Conservation (phyloP, 2,113 vertebrate species). For the Scatophagus argus region DNA sequence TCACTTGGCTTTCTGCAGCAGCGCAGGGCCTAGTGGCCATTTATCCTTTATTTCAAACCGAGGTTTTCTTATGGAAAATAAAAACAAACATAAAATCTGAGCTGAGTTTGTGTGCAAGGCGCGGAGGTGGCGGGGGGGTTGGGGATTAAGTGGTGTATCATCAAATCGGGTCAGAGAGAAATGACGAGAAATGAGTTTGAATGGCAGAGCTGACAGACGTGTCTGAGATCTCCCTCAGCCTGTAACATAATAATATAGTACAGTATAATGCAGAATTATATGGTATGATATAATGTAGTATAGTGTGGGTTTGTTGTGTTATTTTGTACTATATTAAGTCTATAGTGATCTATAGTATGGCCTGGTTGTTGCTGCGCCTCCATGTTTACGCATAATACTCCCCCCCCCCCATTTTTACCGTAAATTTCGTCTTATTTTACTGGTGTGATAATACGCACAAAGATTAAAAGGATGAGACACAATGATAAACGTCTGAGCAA, state of each 20-base stretch:
- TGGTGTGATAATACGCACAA: background rate
- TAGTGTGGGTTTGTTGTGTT: background rate
- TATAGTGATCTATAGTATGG: background rate
- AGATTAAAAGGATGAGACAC: too few relatives aligned
- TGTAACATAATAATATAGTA: background rate
- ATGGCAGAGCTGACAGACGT: constrained; percentile 14
- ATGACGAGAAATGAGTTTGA: constrained; percentile 45
- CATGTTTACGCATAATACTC: background rate
- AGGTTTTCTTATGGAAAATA: background rate
- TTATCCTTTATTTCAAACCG: background rate
- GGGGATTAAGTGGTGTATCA: constrained; percentile 51
- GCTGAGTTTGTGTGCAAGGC: constrained; percentile 21
- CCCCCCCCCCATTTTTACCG: background rate
- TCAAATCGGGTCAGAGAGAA: constrained; percentile 70
- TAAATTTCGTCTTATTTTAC: background rate
- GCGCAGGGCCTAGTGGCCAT: background rate
- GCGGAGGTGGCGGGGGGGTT: too few relatives aligned
- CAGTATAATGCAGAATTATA: constrained; percentile 12
- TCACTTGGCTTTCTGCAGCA: background rate
- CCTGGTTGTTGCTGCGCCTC: background rate
- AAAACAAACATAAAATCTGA: background rate
- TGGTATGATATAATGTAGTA: constrained; percentile 7
- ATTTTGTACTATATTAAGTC: background rate
- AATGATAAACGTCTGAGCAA: constrained; percentile 15
- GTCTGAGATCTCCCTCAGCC: constrained; percentile 1